Evolutionary conservation across 2,888 invertebrate genomes (phyloP), one percentile per base, ranked within the genome.

Genomic region (Dicycla oo): DNA sequence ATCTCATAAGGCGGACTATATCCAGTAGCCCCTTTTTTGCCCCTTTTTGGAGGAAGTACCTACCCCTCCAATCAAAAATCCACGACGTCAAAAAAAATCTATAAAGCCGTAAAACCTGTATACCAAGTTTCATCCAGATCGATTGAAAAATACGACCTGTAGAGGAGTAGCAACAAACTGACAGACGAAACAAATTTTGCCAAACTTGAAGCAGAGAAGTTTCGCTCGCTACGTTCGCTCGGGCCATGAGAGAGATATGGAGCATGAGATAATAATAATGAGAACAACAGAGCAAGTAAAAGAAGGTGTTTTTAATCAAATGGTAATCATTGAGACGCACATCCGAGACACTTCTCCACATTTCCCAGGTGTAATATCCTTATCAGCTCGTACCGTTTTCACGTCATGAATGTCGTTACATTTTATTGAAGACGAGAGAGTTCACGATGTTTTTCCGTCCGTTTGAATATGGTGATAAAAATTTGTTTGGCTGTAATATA

Each of bases 361-460:
- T 51, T 65, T n/a, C 47, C n/a, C 62, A 69, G 30, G 53, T 73
- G 54, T 47, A 38, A 49, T 30, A 62, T 20, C 13, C 57, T 40
- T 58, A 47, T 58, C 43, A 51, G 56, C 13, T 56, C 23, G 61
- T 56, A 45, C 18, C 40, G 18, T 65, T 51, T 51, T 23, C 54
- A 71, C 47, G 40, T 49, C 64, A 54, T 62, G 30, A 69, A 68
- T 62, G 38, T 65, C 67, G 57, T 79, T 65, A 68, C 15, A 58
- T 72, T 76, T 76, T 76, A 79, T 72, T 51, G n/a, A 26, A 65
- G 18, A 58, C 26, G 34, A 58, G 49, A 62, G 75, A 68, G 26
- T 61, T 72, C 54, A 70, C 56, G 30, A 43, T 51, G 45, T 49
- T 70, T 64, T 79, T 58, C 47, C 49, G 56, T 57, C 18, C 38